These are phyloP conservation scores for Chrysolina americana DNA, from an alignment of 2,888 invertebrate genomes.

Conservation along the genomic window DNA sequence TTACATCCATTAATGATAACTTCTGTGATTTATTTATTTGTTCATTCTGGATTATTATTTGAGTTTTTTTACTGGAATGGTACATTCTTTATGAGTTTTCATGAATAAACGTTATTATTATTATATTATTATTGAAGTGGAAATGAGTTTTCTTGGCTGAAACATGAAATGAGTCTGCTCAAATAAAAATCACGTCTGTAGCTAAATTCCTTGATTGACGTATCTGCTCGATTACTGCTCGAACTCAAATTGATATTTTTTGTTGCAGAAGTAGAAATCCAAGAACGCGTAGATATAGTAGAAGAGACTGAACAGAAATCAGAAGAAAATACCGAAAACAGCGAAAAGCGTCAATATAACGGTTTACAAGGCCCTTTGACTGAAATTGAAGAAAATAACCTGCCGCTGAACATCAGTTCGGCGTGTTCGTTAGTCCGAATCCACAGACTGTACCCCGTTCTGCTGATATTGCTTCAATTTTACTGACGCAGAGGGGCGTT, in stretches of 20 bases:
- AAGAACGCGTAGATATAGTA: slow-evolving; percentile 71
- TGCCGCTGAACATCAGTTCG: slow-evolving; percentile 56
- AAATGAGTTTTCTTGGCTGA: no score
- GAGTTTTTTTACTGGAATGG: no score
- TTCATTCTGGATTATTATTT: no score
- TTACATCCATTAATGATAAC: no score
- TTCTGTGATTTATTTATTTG: no score
- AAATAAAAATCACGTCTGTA: no score
- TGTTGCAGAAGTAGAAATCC: slow-evolving; percentile 77
- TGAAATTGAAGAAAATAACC: slow-evolving; percentile 71
- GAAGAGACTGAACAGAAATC: slow-evolving; percentile 66
- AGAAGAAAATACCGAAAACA: slow-evolving; percentile 55
- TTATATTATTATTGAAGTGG: no score
- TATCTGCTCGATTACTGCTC: background rate
- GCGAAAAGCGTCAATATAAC: slow-evolving; percentile 67
- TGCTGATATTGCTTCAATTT: slow-evolving; percentile 62
- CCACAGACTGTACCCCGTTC: slow-evolving; percentile 53
- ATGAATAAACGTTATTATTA: no score
- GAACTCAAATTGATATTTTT: slow-evolving; percentile 37
- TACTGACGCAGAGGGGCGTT: slow-evolving; percentile 61
- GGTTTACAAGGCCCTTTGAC: slow-evolving; percentile 78
- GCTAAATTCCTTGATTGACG: no score
- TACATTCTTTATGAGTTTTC: no score
- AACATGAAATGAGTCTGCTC: no score
- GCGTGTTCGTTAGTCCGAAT: slow-evolving; percentile 47